Evolutionary conservation across 2,888 invertebrate species (phyloP).

Genomic region (Spisula subtruncata): DNA sequence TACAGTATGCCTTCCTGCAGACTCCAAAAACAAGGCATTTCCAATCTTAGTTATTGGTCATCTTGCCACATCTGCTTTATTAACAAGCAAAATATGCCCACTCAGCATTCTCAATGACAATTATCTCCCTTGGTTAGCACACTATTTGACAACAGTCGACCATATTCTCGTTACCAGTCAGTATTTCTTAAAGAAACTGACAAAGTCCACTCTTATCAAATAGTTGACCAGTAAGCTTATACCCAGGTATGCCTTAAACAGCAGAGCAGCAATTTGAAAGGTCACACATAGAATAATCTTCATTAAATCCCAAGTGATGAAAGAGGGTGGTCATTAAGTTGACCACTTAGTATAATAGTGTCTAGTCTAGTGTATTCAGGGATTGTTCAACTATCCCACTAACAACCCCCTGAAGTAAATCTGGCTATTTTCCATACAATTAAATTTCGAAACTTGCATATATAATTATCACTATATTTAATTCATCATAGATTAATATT

Average conservation of each 20-base stretch:
- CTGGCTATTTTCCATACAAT: neutral
- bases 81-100: too few species aligned
- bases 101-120: too few species aligned
- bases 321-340: slow-evolving; percentile 4
- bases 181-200: neutral
- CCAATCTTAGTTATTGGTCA: too few species aligned
- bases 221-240: slow-evolving; percentile 25
- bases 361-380: neutral
- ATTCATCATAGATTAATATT: too few species aligned
- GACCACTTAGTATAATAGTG: slow-evolving; percentile 14
- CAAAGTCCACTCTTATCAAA: slow-evolving; percentile 19
- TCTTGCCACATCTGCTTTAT: too few species aligned
- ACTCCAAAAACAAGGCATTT: too few species aligned
- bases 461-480: too few species aligned
- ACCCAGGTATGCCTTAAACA: slow-evolving; percentile 34
- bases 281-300: slow-evolving; percentile 50
- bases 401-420: neutral
- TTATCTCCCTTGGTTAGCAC: neutral
- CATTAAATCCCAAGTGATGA: slow-evolving; percentile 10
- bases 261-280: slow-evolving; percentile 36
- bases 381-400: neutral
- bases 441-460: neutral
- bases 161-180: neutral
- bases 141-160: neutral
- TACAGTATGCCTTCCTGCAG: too few species aligned